phyloP scores from a whole-genome alignment of 1,140 invertebrate species.

The Trichonephila inaurata region DNA sequence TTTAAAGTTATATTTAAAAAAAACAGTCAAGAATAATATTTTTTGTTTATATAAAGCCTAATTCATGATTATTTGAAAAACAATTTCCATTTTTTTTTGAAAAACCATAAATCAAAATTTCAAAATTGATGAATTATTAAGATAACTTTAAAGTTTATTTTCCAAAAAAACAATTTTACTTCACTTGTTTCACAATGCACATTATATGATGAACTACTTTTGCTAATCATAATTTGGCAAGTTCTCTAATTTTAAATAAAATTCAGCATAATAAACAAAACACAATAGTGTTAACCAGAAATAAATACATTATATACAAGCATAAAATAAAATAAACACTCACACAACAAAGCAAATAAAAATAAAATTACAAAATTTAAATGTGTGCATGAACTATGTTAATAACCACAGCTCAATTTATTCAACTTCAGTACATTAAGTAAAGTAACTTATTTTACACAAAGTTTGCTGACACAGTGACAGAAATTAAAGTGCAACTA shows the following conservation, averaged over 20 bases:
- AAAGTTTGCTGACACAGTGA: neutral
- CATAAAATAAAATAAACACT: neutral
- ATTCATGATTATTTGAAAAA: too few species aligned
- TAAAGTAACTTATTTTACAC: neutral
- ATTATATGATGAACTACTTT: neutral
- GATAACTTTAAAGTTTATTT: too few species aligned
- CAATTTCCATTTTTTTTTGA: too few species aligned
- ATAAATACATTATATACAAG: neutral
- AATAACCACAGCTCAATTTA: neutral
- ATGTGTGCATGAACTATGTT: slow-evolving; percentile 12
- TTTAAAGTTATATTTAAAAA: too few species aligned
- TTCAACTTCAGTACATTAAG: neutral
- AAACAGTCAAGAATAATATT: too few species aligned
- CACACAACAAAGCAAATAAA: neutral
- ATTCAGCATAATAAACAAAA: neutral
- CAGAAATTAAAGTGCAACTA: slow-evolving; percentile 16
- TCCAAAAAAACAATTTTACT: neutral
- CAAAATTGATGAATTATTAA: too few species aligned
- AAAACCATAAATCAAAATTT: too few species aligned
- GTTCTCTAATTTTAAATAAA: neutral
- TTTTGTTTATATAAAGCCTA: too few species aligned
- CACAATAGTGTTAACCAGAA: neutral
- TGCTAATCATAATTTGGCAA: neutral
- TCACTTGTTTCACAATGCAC: neutral
- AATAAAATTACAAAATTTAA: neutral